Evolutionary conservation across 2,888 invertebrate species (phyloP).

Genomic region (Heliconius charithonia): DNA sequence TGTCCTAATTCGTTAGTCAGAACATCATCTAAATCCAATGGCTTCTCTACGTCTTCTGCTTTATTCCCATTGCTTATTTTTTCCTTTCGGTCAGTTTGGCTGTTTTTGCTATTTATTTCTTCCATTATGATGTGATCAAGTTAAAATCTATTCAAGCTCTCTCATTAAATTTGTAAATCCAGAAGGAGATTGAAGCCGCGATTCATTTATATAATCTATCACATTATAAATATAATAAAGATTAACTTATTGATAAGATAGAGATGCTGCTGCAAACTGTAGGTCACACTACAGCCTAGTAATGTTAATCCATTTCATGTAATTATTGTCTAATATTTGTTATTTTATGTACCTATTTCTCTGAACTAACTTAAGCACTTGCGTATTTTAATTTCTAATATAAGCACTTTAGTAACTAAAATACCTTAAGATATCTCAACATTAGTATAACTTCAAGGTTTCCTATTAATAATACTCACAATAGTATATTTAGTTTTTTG

Average conservation of each 20-base stretch:
- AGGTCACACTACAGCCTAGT: background rate
- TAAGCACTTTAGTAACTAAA: background rate
- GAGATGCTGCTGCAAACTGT: background rate
- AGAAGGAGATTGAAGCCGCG: background rate
- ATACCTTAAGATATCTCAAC: background rate
- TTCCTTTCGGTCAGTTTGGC: background rate
- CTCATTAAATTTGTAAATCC: background rate
- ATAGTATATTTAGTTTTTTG: too few species aligned
- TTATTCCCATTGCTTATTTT: constrained; percentile 6
- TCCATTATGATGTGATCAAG: background rate
- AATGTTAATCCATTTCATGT: background rate
- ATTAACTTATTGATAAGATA: constrained; percentile 17
- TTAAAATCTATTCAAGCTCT: background rate
- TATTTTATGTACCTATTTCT: background rate
- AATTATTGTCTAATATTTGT: background rate
- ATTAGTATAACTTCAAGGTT: too few species aligned
- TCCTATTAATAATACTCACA: too few species aligned
- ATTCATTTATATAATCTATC: constrained; percentile 11
- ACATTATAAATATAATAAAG: background rate
- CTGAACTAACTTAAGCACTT: background rate
- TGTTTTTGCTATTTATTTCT: constrained; percentile 10
- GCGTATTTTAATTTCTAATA: background rate
- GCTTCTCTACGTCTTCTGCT: constrained; percentile 35
- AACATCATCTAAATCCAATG: constrained; percentile 77
- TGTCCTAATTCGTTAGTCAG: constrained; percentile 83